Evolutionary conservation across 2,888 invertebrate species (phyloP), one percentile per base, ranked within the genome.

Genomic region (Dasypolia templi): DNA sequence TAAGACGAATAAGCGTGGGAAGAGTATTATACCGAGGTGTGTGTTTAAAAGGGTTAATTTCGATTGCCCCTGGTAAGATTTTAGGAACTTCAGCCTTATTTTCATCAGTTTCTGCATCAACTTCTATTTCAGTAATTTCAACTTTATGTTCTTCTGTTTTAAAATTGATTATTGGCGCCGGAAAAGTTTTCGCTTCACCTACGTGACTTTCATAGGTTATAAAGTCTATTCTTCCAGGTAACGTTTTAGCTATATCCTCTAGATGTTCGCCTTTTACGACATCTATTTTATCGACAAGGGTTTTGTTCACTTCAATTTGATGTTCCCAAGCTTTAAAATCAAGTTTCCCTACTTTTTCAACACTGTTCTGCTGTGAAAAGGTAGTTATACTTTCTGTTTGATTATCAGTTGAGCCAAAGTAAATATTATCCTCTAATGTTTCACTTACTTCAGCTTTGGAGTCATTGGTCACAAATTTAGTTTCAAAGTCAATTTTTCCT

Each of bases 301-400:
- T 77, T 81, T 81, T 84, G 12, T 81, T 84, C 0, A 44, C 63
- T 71, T 84, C 82, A 17, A 84, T 56, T 53, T 72, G 55, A 44
- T 70, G 56, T 68, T 77, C 67, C 84, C 84, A 81, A 22, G 72
- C 72, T 62, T 67, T 69, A 35, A 84, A 56, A 17, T 81, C 51
- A 0, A 84, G 51, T 81, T 77, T 77, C 3, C 81, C 75, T 7
- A 80, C 62, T 11, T 42, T 79, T n/a, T 74, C 69, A 51, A 56
- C 9, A 12, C 49, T 82, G 17, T 1, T 66, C 11, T 81, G 63
- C 2, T 29, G 22, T 49, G 39, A 55, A 22, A 79, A 1, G 2
- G 44, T 66, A 14, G 26, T 55, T 2, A 46, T 7, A 11, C 19
- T 49, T 32, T 64, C 84, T 11, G 29, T 11, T 61, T 42, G 17